Base-by-base conservation (phyloP, 1,140 invertebrate species). In the Saxidomus purpurata region DNA sequence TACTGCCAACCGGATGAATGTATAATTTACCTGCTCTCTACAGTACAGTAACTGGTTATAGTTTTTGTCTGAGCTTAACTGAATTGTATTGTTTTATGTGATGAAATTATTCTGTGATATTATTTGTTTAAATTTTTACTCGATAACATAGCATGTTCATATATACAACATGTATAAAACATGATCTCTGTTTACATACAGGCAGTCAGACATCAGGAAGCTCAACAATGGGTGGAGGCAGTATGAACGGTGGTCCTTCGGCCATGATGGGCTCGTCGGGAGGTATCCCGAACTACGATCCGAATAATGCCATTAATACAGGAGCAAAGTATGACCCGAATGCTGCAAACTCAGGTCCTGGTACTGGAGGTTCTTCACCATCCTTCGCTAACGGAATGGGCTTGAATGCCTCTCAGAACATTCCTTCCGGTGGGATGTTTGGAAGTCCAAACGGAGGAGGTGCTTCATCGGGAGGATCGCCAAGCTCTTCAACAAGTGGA, bases 321-420 rank as follows among this genome's bases (percentile, higher is more conserved):
- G 90, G 90, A 40, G 90, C 84, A 25, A 90, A 90, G 25, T 92
- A 92, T 87, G 90, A 92, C 79, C 91, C 91, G 19, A 92, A 92
- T 74, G 85, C 91, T 38, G 91, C 89, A 2, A 91, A 91, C 67
- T 61, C 88, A 19, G 88, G 85, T 0, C 84, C 83, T 61, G 71
- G 71, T 13, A 28, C 31, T 0, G 81, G 88, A 31, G 83, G 87
- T 36, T 63, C 85, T 25, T 40, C 71, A 31, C 74, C 84, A 8
- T 36, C 84, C 0, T 87, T 87, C 61, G 0, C 74, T 11, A 87
- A 76, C 52, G 84, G 84, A 43, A 87, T 87, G 84, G 90, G 90
- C 17, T 81, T 90, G 8, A 81, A 88, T 76, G 81, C 86, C 11
- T 83, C 88, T 43, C 90, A 91, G 47, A 69, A 92, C 25, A 61